A percentile compares a stretch with the other conserved stretches of the same genome.
phyloP scores from a whole-genome alignment of 1,140 invertebrate genomes.

The Psix sp. region DNA sequence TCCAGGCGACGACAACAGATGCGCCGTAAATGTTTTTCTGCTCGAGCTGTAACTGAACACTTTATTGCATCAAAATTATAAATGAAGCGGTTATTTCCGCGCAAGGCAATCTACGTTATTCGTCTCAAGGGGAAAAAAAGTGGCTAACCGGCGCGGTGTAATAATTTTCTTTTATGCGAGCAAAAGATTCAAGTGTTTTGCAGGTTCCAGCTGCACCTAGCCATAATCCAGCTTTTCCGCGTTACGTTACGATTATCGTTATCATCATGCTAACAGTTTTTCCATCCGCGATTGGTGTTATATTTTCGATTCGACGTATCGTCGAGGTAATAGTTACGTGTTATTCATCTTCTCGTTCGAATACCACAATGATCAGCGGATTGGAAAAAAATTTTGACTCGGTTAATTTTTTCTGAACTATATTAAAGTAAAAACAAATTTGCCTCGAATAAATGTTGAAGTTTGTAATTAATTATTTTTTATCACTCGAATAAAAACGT shows the following conservation, averaged over 20 bases:
- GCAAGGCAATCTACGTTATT: constrained; percentile 13
- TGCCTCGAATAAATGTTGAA: too few relatives aligned
- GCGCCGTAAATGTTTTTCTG: constrained; percentile 1
- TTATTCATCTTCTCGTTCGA: constrained; percentile 21
- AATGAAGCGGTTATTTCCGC: constrained; percentile 33
- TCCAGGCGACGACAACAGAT: constrained; percentile 8
- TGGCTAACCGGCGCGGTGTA: constrained; percentile 11
- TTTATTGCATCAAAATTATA: constrained; percentile 28
- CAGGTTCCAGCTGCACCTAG: constrained; percentile 15
- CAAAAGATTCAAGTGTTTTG: constrained; percentile 23
- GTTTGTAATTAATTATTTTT: too few relatives aligned
- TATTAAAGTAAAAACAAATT: too few relatives aligned
- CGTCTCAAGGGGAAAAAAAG: constrained; percentile 18
- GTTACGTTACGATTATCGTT: constrained; percentile 14
- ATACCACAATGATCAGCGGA: too few relatives aligned
- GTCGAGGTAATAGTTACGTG: constrained; percentile 19
- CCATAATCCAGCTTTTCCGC: constrained; percentile 27
- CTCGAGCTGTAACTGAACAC: constrained; percentile 5
- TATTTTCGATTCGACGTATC: constrained; percentile 15
- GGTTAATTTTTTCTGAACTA: too few relatives aligned
- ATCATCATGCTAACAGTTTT: constrained; percentile 28
- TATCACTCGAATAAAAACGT: too few relatives aligned
- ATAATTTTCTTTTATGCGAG: constrained; percentile 35
- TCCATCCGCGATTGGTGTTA: constrained; percentile 12
- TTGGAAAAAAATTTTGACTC: too few relatives aligned